Evolutionary conservation across 2,888 invertebrate species (phyloP).

Genomic region (Hermaeophaga mercurialis): DNA sequence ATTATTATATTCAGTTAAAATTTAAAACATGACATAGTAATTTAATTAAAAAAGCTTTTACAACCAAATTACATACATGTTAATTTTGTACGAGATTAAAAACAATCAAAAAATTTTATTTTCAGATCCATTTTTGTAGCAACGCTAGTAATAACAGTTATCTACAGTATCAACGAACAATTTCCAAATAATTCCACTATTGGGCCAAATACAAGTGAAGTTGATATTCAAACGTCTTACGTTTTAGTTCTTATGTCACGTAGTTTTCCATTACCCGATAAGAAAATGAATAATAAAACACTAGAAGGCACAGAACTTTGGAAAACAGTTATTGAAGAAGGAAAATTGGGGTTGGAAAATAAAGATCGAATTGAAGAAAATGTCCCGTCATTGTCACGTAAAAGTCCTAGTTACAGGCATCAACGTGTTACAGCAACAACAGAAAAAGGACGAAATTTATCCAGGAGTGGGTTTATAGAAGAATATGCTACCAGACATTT

Average conservation of each 20-base stretch:
- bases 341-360: slow-evolving; percentile 63
- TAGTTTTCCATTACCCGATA: slow-evolving; percentile 40
- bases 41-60: not conserved
- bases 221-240: slow-evolving; percentile 12
- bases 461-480: slow-evolving; percentile 70
- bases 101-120: slow-evolving; percentile 23
- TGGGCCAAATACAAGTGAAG: slow-evolving; percentile 23
- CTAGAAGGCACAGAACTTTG: slow-evolving; percentile 30
- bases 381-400: slow-evolving; percentile 59
- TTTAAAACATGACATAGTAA: no score
- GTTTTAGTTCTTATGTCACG: slow-evolving; percentile 36
- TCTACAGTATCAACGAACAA: slow-evolving; percentile 35
- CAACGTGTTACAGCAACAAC: slow-evolving; percentile 72
- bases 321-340: slow-evolving; percentile 47
- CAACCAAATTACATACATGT: not conserved
- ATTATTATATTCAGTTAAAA: no score
- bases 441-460: slow-evolving; percentile 64
- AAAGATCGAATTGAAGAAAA: slow-evolving; percentile 63
- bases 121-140: slow-evolving; percentile 43
- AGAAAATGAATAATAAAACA: slow-evolving; percentile 27
- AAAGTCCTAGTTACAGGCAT: slow-evolving; percentile 72
- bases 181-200: slow-evolving; percentile 27
- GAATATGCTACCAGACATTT: slow-evolving; percentile 68
- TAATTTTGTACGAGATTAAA: no score
- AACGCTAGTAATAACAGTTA: slow-evolving; percentile 38